Evolutionary conservation across 1,140 invertebrate genomes (phyloP).

Genomic region (Apis cerana): DNA sequence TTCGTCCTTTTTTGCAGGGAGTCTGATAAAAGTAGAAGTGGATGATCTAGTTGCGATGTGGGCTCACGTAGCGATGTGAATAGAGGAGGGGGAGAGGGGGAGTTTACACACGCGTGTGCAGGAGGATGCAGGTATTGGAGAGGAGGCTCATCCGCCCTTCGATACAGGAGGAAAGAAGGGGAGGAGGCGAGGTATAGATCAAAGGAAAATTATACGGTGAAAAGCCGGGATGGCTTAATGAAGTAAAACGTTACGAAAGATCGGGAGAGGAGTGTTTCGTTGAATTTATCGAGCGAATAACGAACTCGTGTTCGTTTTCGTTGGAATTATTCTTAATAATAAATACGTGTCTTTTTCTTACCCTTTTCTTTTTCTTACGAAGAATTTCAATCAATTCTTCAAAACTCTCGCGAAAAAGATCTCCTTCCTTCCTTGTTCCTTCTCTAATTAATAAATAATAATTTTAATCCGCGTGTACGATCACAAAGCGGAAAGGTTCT

Average conservation of each 20-base stretch:
- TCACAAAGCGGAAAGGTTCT: too few species aligned
- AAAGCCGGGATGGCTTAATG: conserved; percentile 2
- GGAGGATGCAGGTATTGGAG: background rate
- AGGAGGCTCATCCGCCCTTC: background rate
- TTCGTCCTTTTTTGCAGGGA: background rate
- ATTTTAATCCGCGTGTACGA: too few species aligned
- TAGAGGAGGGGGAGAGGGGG: background rate
- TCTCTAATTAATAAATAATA: too few species aligned
- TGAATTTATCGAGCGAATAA: background rate
- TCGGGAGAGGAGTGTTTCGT: background rate
- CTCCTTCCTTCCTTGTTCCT: too few species aligned
- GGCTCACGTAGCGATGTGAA: background rate
- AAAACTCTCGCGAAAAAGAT: too few species aligned
- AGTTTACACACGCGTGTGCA: background rate
- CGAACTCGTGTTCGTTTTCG: too few species aligned
- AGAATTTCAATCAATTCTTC: too few species aligned
- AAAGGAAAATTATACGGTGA: conserved; percentile 24
- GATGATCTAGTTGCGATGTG: conserved; percentile 7
- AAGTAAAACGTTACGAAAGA: background rate
- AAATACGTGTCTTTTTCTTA: too few species aligned
- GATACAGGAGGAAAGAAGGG: background rate
- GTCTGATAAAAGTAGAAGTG: background rate
- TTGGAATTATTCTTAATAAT: too few species aligned
- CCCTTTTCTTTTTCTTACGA: too few species aligned
- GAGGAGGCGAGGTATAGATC: conserved; percentile 1